Evolutionary conservation across 2,797 vertebrate genomes (phyloP).

Genomic region (Propithecus perrieri): DNA sequence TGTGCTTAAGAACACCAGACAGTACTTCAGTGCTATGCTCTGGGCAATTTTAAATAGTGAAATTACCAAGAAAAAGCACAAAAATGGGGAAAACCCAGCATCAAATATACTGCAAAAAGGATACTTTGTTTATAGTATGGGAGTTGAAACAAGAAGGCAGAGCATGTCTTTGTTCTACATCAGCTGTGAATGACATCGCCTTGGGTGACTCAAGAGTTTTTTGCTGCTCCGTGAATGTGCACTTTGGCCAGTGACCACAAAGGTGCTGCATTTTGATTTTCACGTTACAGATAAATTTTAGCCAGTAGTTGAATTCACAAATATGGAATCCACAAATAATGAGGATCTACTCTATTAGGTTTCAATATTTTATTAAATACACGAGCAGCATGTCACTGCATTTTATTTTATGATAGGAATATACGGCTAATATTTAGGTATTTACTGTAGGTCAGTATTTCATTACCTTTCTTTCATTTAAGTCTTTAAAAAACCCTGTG

Average conservation of each 20-base stretch:
- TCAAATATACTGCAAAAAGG: not conserved
- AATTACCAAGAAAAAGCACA: not conserved
- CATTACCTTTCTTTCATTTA: not conserved
- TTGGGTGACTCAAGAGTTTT: not conserved
- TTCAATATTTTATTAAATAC: not conserved
- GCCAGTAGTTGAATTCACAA: not conserved
- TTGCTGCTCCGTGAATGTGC: not conserved
- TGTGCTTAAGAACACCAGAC: not conserved
- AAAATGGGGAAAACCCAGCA: not conserved
- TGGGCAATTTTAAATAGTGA: not conserved
- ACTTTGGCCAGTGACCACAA: not conserved
- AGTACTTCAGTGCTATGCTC: not conserved
- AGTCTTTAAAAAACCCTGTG: not conserved
- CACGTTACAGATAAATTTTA: not conserved
- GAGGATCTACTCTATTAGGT: not conserved
- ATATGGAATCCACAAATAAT: not conserved
- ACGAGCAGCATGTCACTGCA: not conserved
- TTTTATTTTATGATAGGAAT: not conserved
- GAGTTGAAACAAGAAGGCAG: not conserved
- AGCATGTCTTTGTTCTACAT: not conserved
- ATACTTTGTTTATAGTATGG: not conserved
- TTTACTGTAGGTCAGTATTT: not conserved
- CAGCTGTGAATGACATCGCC: not conserved
- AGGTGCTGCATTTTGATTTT: not conserved
- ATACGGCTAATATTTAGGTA: not conserved